phyloP scores from a whole-genome alignment of 2,797 vertebrate genomes.

The Kryptopterus vitreolus region DNA sequence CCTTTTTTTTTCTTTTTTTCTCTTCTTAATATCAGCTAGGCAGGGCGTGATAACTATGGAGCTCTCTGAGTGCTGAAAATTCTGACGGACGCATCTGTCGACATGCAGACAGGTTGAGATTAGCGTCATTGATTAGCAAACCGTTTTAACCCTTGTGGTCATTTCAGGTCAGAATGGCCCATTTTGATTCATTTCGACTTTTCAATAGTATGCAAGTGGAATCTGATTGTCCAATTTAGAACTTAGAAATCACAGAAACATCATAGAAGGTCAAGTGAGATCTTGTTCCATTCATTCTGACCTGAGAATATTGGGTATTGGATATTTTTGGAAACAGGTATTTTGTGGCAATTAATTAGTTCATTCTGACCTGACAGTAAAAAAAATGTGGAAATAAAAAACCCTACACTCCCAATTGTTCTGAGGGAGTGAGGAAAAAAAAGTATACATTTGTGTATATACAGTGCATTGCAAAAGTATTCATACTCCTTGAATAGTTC shows the following conservation, averaged over 20 bases:
- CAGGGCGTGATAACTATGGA: slow-evolving; percentile 80
- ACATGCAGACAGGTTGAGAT: slow-evolving; percentile 82
- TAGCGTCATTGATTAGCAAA: slow-evolving; percentile 66
- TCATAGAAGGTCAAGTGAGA: too few relatives aligned
- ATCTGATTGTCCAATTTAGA: background rate
- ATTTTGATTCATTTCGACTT: background rate
- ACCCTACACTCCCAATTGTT: background rate
- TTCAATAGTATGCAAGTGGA: background rate
- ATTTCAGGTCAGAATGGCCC: slow-evolving; percentile 20
- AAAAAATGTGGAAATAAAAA: background rate
- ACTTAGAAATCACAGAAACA: background rate
- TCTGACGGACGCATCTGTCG: slow-evolving; percentile 85
- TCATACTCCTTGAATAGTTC: too few relatives aligned
- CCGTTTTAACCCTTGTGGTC: slow-evolving; percentile 16
- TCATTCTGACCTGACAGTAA: slow-evolving; percentile 6
- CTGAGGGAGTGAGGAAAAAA: background rate
- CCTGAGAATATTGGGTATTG: background rate
- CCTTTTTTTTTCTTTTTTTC: slow-evolving; percentile 79
- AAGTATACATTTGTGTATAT: background rate
- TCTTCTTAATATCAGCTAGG: slow-evolving; percentile 83
- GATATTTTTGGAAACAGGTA: background rate
- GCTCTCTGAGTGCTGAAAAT: slow-evolving; percentile 76
- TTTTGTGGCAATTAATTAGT: slow-evolving; percentile 8
- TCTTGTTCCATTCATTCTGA: background rate
- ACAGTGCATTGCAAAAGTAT: too few relatives aligned